Conservation (phyloP, 2,113 vertebrate genomes). For the Protobothrops mucrosquamatus region DNA sequence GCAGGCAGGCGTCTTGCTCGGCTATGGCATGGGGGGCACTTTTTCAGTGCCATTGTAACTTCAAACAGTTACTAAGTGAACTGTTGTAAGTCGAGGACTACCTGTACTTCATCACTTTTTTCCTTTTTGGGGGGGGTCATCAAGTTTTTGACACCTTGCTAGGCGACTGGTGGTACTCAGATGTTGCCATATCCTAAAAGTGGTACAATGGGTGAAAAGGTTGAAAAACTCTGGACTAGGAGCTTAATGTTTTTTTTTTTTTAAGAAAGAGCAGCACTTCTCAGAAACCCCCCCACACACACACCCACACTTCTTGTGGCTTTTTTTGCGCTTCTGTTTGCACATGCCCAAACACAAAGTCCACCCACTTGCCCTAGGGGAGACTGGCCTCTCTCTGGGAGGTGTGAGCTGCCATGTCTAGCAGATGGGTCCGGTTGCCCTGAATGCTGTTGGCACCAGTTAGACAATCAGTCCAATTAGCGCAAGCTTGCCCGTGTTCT, state of each 20-base stretch:
- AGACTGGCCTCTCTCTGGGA: not conserved
- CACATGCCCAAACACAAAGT: not conserved
- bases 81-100: no score
- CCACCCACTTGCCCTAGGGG: not conserved
- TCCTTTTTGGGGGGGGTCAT: no score
- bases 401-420: not conserved
- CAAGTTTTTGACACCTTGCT: no score
- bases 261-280: not conserved
- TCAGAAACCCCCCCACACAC: not conserved
- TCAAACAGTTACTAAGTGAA: no score
- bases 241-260: not conserved
- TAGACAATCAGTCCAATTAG: not conserved
- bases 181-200: no score
- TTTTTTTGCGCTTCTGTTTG: not conserved
- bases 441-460: conserved; percentile 4
- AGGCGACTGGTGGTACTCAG: no score
- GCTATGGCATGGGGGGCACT: no score
- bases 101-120: no score
- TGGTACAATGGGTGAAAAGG: no score
- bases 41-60: no score
- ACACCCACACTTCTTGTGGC: not conserved
- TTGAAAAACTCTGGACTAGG: no score
- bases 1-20: no score
- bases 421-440: not conserved
- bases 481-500: not conserved